Percentiles rank a stretch among this genome's conserved stretches.
These are phyloP conservation scores for Rhincodon typus DNA, from an alignment of 2,797 vertebrate species.

Conservation along the genomic window DNA sequence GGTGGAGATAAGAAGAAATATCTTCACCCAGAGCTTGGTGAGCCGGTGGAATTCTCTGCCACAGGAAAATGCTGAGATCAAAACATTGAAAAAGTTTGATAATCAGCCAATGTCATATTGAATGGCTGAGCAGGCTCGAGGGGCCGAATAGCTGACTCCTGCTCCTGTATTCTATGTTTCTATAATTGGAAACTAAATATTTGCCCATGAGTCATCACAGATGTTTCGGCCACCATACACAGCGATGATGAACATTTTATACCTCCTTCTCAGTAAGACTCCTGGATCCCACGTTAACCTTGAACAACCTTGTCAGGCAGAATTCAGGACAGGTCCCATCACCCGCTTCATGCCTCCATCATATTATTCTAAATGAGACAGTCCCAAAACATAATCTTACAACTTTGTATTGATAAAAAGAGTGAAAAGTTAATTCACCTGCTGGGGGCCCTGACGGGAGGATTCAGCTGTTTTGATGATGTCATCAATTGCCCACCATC, in stretches of 20 bases:
- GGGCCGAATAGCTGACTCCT: too few species aligned
- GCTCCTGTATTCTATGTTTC: too few species aligned
- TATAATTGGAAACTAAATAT: too few species aligned
- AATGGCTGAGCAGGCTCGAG: too few species aligned
- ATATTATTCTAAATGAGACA: not conserved
- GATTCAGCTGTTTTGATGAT: slow-evolving; percentile 67
- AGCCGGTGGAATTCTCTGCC: too few species aligned
- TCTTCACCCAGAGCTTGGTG: too few species aligned
- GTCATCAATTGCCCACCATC: slow-evolving; percentile 78
- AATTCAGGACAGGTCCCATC: not conserved
- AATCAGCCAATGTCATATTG: too few species aligned
- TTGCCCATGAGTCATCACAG: too few species aligned
- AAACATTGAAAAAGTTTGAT: too few species aligned
- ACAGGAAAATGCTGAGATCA: too few species aligned
- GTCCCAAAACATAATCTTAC: not conserved
- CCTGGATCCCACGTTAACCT: not conserved
- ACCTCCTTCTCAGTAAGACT: not conserved
- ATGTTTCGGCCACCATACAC: not conserved
- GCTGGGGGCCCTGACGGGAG: slow-evolving; percentile 62
- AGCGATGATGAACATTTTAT: not conserved
- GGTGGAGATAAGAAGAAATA: too few species aligned
- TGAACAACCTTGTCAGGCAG: not conserved
- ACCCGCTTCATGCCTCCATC: not conserved
- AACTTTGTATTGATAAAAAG: not conserved
- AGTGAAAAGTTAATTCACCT: slow-evolving; percentile 55